phyloP scores from a whole-genome alignment of 2,797 vertebrate genomes.

The Coluber constrictor region DNA sequence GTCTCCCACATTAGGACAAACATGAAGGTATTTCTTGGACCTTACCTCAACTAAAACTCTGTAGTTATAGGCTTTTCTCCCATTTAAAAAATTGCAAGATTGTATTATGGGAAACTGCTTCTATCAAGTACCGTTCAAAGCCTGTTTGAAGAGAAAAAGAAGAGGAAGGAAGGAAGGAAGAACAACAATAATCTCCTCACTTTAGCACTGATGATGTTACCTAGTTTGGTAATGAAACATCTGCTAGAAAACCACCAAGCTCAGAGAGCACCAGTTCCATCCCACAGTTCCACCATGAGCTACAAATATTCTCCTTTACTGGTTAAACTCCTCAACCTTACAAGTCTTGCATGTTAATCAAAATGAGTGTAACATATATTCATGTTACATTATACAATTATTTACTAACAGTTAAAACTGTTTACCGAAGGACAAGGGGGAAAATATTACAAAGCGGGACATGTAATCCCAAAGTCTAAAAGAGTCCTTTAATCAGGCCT shows the following conservation, averaged over 20 bases:
- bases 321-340: background rate
- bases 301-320: background rate
- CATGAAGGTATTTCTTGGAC: background rate
- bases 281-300: no score
- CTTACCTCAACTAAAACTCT: no score
- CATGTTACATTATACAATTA: background rate
- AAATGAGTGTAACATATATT: background rate
- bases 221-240: background rate
- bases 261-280: background rate
- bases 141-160: background rate
- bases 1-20: background rate
- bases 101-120: background rate
- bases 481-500: background rate
- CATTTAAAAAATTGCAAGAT: background rate
- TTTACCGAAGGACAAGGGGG: background rate
- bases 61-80: no score
- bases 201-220: background rate
- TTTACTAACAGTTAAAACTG: background rate
- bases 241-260: background rate
- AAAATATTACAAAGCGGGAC: background rate
- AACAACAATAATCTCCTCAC: background rate
- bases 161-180: background rate
- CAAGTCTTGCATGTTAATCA: background rate
- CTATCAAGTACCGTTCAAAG: background rate
- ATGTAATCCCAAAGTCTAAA: background rate